Base-by-base conservation (phyloP, 2,888 invertebrate species). In the Rapana venosa region DNA sequence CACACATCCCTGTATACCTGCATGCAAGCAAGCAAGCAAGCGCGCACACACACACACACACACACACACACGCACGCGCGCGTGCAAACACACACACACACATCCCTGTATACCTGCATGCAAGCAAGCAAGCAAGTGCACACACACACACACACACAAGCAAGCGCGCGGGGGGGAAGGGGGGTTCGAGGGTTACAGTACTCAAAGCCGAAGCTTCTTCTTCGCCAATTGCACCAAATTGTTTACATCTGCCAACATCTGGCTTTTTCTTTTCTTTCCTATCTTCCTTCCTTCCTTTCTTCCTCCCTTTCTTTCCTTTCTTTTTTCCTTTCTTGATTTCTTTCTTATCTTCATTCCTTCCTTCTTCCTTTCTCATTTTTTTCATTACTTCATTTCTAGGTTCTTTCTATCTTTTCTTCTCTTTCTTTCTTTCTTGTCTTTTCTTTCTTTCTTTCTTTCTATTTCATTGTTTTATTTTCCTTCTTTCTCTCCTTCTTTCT, bases 161-260 rank as follows among this genome's bases (percentile, higher is more conserved):
- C 81, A 81, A 35, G 15, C 81, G 35, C 35, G 15, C 81, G 35
- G n/a, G n/a, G n/a, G n/a, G n/a, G n/a, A n/a, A 56, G 88, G 88
- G 30, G n/a, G n/a, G n/a, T n/a, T n/a, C n/a, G n/a, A n/a, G n/a
- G n/a, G n/a, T n/a, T n/a, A n/a, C 81, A 47, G 2, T 47, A 8
- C 47, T 47, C 47, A 8, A 47, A 8, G 47, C 8, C 47, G 47
- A 47, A 47, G 47, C 8, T 47, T 2, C 47, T 47, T 47, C 47
- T 47, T 47, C 47, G 47, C 8, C 47, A 47, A 47, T 47, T 47
- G 47, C 47, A 47, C 4, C 47, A 47, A 47, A 47, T 47, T 47
- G 47, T 47, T 47, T 47, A 47, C 47, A 47, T 83, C 90, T 22
- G 84, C 88, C 90, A 90, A 88, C 87, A 87, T 88, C 47, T 36